Evolutionary conservation across 1,140 invertebrate species (phyloP), one percentile per base, ranked within the genome.

Genomic region (Spodoptera litura): DNA sequence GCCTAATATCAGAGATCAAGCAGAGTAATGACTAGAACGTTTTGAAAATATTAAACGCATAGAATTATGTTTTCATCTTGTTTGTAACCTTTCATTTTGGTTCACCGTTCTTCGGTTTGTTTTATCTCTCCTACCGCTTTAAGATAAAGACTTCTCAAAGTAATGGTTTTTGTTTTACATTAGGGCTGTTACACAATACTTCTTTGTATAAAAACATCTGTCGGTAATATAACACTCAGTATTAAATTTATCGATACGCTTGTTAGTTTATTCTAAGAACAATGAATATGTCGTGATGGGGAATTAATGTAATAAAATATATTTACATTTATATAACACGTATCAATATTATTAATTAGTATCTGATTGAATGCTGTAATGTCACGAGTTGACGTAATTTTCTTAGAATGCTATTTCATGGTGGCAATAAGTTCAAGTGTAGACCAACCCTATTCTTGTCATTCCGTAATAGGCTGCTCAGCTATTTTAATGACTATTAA

Each of bases 401-500:
- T 38, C 59, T 62, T 35, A 20, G 62, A 66, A 66, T 27, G 52
- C 12, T 68, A 4, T 20, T 25, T 20, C 15, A 13, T 9, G 51
- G n/a, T 35, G 51, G 8, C 27, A 70, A 53, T 13, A 15, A 15
- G 11, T 70, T 53, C 27, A 72, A 56, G 52, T 15, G 13, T n/a
- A 73, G 15, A 35, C 38, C 71, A 58, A 58, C 53, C 71, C 71
- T 73, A 73, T 25, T 58, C 49, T 73, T 12, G 44, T 15, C 25
- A 25, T 58, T 59, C 35, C 61, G 38, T 13, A 10, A 15, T 56
- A 71, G 83, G 38, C 79, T 75, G 9, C 25, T 15, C 72, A 87
- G 82, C 75, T 89, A 87, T 87, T 88, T 88, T 88, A 87, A 87
- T 85, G 87, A 84, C 80, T 74, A 77, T 82, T 83, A 73, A 76